A percentile compares a stretch with the other conserved stretches of the same genome.
phyloP scores from a whole-genome alignment of 2,888 invertebrate genomes.

The Deroplatys truncata region DNA sequence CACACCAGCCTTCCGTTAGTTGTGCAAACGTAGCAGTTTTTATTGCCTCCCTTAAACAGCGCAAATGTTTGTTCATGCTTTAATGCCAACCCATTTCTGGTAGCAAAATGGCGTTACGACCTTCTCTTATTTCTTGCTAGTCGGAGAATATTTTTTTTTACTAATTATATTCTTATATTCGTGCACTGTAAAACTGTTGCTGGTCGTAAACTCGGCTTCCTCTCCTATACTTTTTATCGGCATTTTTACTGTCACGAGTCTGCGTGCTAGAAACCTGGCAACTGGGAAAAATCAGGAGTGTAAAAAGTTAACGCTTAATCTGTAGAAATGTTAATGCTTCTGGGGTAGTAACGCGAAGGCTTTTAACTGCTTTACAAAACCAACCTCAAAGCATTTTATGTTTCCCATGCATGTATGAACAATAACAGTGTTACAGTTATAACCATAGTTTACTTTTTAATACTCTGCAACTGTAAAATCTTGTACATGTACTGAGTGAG shows the following conservation, averaged over 20 bases:
- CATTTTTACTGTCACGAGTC: neutral
- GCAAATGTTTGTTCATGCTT: neutral
- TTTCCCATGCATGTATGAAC: too few relatives aligned
- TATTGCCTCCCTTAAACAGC: neutral
- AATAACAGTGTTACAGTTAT: too few relatives aligned
- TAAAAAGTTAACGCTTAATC: neutral
- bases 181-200: neutral
- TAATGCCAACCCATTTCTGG: neutral
- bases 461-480: too few relatives aligned
- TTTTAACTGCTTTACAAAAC: too few relatives aligned
- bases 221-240: neutral
- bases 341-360: too few relatives aligned
- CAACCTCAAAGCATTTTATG: too few relatives aligned
- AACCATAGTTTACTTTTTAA: too few relatives aligned
- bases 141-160: neutral
- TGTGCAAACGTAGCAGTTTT: neutral
- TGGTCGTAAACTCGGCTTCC: neutral
- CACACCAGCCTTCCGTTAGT: neutral
- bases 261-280: neutral
- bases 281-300: neutral
- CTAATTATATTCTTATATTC: neutral
- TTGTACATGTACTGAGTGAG: too few relatives aligned
- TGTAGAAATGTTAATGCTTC: too few relatives aligned
- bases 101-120: neutral
- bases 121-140: neutral